Base-by-base conservation (phyloP, 2,888 invertebrate species). In the Macrosiphum euphorbiae region DNA sequence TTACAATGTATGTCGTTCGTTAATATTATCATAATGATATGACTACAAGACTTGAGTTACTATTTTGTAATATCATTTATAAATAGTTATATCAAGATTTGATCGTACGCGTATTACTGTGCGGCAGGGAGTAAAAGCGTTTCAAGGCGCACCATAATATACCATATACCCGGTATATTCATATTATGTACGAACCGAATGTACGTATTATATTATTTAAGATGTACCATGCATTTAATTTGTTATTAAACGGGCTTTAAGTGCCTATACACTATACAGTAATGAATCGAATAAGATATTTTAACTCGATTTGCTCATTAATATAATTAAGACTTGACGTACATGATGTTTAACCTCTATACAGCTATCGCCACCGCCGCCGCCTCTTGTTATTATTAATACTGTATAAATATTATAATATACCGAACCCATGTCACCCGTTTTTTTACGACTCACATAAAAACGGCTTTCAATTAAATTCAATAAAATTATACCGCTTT, bases 391-490 rank as follows among this genome's bases (percentile, higher is more conserved):
- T 78, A 78, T 78, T 78, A 78, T 78, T 78, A 78, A 78, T 35
- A 78, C 35, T 20, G 78, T 35, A 78, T 78, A 78, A 78, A 78
- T 78, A 78, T 78, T 78, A 78, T 78, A 78, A 78, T 78, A 78
- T 86, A 28, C n/a, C 28, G 47, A 86, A 86, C 86, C 47, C 86
- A 28, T 47, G 16, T 44, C 44, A 86, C 47, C n/a, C 88, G 35
- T 24, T 55, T 44, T 50, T 86, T 86, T 86, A 86, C 47, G 47
- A 47, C 86, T 86, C 67, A 16, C 84, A 50, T 87, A 92, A 88
- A 91, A 91, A 78, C 50, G 16, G 88, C 52, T 78, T 92, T 92
- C 92, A 92, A 92, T 92, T 88, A 84, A 84, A 88, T 92, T 88
- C 92, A 92, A 92, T 92, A 92, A 61, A 58, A 87, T 67, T 67